Conservation (phyloP, 2,113 vertebrate genomes). For the Rhinogobius similis region DNA sequence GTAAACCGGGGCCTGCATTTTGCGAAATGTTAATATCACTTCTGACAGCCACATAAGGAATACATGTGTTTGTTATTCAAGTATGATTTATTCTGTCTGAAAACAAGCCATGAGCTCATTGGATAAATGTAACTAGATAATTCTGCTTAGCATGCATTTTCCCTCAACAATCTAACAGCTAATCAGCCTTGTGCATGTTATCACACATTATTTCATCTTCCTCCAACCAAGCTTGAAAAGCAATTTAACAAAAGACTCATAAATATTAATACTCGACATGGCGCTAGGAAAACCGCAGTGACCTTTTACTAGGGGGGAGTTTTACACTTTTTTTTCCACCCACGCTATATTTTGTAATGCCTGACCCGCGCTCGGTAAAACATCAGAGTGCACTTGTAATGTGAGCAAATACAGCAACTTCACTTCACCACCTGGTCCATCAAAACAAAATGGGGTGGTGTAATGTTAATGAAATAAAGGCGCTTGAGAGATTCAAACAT, state of each 20-base stretch:
- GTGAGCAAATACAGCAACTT: slow-evolving; percentile 13
- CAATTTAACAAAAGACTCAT: slow-evolving; percentile 45
- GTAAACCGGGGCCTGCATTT: too few species aligned
- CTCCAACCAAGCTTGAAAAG: slow-evolving; percentile 12
- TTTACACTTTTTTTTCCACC: slow-evolving; percentile 22
- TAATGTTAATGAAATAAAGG: background rate
- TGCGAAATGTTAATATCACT: too few species aligned
- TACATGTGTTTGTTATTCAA: background rate
- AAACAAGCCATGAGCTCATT: background rate
- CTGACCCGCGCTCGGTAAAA: slow-evolving; percentile 46
- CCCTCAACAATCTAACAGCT: slow-evolving; percentile 37
- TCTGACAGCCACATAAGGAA: background rate
- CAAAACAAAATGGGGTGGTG: slow-evolving; percentile 4
- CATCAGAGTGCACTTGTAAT: slow-evolving; percentile 40
- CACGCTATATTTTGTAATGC: slow-evolving; percentile 31
- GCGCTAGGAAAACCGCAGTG: slow-evolving; percentile 29
- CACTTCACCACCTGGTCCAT: slow-evolving; percentile 19
- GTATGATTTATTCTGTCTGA: background rate
- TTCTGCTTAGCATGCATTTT: slow-evolving; percentile 28
- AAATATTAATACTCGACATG: slow-evolving; percentile 37
- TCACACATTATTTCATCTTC: slow-evolving; percentile 30
- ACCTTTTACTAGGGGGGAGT: slow-evolving; percentile 33
- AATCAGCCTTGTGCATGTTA: slow-evolving; percentile 32
- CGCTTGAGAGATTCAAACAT: background rate
- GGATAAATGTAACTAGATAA: slow-evolving; percentile 22